phyloP scores from a whole-genome alignment of 2,797 vertebrate genomes.

The Mormyrops attenuatus region DNA sequence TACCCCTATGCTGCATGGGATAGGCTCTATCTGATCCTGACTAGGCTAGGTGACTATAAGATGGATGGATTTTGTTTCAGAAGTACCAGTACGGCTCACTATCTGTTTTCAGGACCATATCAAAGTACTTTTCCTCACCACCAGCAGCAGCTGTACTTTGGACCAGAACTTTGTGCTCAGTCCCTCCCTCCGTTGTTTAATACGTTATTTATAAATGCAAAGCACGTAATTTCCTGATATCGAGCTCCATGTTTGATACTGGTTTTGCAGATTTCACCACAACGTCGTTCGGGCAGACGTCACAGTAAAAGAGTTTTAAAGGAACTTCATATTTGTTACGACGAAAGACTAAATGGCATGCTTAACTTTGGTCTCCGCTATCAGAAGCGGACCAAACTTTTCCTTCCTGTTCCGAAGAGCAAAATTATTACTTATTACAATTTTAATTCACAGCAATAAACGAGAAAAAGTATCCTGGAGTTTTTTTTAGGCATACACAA shows the following conservation, averaged over 20 bases:
- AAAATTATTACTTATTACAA: not conserved
- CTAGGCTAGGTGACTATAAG: not conserved
- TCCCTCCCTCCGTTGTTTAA: not conserved
- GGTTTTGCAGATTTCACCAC: not conserved
- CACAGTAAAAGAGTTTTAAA: not conserved
- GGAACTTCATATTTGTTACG: not conserved
- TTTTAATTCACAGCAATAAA: not conserved
- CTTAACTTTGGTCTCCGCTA: not conserved
- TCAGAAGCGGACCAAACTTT: not conserved
- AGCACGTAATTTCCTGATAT: not conserved
- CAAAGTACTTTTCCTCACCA: not conserved
- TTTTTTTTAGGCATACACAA: not conserved
- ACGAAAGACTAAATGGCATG: not conserved
- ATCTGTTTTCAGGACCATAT: not conserved
- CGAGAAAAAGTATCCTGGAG: not conserved
- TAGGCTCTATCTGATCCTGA: not conserved
- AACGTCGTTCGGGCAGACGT: not conserved
- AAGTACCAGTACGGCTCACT: not conserved
- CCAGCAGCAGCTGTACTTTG: not conserved
- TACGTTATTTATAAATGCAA: not conserved
- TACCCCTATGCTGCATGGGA: not conserved
- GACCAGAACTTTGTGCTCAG: not conserved
- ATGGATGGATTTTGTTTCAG: not conserved
- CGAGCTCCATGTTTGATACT: not conserved
- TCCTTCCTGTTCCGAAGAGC: not conserved